These are phyloP conservation scores for Poeciliopsis turrubarensis DNA, from an alignment of 2,113 vertebrate genomes.

Conservation along the genomic window DNA sequence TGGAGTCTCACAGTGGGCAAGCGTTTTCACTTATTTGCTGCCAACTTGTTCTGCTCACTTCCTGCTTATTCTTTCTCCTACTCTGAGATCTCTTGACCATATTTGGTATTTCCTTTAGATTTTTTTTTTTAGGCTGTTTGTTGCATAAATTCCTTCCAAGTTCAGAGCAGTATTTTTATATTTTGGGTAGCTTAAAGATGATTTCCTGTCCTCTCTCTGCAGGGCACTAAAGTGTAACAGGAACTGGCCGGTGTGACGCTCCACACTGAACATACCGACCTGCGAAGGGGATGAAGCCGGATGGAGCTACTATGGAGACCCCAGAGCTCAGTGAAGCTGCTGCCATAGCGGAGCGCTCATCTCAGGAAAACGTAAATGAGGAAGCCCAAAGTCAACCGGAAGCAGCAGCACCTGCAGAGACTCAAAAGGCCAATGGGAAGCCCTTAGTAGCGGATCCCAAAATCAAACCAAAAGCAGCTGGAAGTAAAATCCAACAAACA, in stretches of 20 bases:
- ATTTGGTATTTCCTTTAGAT: slow-evolving; percentile 15
- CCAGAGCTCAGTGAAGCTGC: slow-evolving; percentile 68
- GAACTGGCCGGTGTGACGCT: slow-evolving; percentile 4
- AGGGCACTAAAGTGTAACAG: slow-evolving; percentile 25
- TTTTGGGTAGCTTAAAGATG: not conserved
- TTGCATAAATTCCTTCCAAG: not conserved
- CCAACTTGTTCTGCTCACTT: slow-evolving; percentile 31
- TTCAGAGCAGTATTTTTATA: no score
- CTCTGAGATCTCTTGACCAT: slow-evolving; percentile 39
- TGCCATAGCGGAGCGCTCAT: slow-evolving; percentile 44
- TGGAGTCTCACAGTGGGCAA: no score
- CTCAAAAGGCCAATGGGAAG: slow-evolving; percentile 51
- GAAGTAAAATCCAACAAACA: slow-evolving; percentile 26
- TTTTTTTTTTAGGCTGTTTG: slow-evolving; percentile 32
- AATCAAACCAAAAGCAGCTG: slow-evolving; percentile 53
- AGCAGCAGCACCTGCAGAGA: slow-evolving; percentile 14
- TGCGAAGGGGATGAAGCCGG: slow-evolving; percentile 79
- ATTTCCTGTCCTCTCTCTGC: not conserved
- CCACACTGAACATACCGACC: slow-evolving; percentile 13
- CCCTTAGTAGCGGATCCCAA: slow-evolving; percentile 43
- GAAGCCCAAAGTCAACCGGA: slow-evolving; percentile 37
- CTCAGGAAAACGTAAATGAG: slow-evolving; percentile 42
- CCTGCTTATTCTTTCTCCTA: slow-evolving; percentile 44
- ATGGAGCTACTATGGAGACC: slow-evolving; percentile 77
- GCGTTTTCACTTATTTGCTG: slow-evolving; percentile 12